A percentile compares a stretch with the other conserved stretches of the same genome.
Conservation (phyloP, 2,113 vertebrate species). For the Percina caprodes region DNA sequence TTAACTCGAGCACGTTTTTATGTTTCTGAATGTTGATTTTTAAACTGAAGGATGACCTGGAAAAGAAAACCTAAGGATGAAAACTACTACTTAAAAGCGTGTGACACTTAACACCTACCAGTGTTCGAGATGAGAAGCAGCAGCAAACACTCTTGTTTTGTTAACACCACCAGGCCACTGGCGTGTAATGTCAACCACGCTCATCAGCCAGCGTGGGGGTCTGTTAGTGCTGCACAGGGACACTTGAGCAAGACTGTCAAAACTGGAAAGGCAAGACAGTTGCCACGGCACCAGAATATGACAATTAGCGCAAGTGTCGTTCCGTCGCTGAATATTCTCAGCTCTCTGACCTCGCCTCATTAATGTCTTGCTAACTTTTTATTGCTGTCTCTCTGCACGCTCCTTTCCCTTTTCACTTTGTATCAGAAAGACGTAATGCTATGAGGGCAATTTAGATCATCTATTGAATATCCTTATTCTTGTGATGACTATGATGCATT, state of each 20-base stretch:
- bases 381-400: background rate
- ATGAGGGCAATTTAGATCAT: background rate
- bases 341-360: slow-evolving; percentile 45
- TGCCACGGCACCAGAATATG: slow-evolving; percentile 15
- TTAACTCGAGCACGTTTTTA: background rate
- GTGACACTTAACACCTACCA: slow-evolving; percentile 1
- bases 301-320: slow-evolving; percentile 48
- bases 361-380: slow-evolving; percentile 39
- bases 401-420: background rate
- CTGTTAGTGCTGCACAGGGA: slow-evolving; percentile 26
- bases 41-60: background rate
- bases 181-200: background rate
- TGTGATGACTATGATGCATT: background rate
- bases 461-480: background rate
- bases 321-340: slow-evolving; percentile 19
- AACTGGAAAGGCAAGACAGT: slow-evolving; percentile 13
- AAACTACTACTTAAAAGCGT: background rate
- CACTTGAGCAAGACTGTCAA: slow-evolving; percentile 30
- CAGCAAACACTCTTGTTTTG: slow-evolving; percentile 27
- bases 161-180: slow-evolving; percentile 23
- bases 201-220: slow-evolving; percentile 20
- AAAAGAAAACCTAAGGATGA: background rate
- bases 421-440: background rate
- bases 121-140: slow-evolving; percentile 16
- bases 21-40: background rate